Percentiles rank a stretch among this genome's conserved stretches.
These are phyloP conservation scores for Thryonomys swinderianus DNA, from an alignment of 2,113 vertebrate species.

Conservation along the genomic window DNA sequence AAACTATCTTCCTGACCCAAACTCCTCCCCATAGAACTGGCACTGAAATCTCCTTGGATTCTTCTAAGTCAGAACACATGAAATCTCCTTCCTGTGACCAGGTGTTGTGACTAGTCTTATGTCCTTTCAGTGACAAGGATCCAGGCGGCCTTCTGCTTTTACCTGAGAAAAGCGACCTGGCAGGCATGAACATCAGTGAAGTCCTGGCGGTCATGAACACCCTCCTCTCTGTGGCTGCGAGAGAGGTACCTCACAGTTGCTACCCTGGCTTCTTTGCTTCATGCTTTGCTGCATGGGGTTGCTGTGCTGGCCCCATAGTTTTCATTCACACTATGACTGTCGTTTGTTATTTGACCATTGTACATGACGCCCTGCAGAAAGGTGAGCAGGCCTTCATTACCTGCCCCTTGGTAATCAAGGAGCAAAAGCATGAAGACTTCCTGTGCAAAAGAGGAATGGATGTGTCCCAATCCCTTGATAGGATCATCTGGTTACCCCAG, in stretches of 20 bases:
- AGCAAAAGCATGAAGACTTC: neutral
- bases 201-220: slow-evolving; percentile 94
- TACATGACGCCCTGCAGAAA: neutral
- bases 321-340: neutral
- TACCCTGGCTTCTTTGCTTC: neutral
- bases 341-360: neutral
- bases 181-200: slow-evolving; percentile 90
- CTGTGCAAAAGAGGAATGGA: neutral
- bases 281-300: neutral
- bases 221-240: slow-evolving; percentile 91
- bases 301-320: neutral
- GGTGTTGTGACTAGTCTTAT: slow-evolving; percentile 1
- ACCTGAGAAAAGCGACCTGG: slow-evolving; percentile 92
- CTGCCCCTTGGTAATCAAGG: neutral
- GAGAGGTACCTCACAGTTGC: slow-evolving; percentile 88
- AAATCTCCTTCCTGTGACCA: neutral
- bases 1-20: neutral
- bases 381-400: neutral
- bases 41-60: neutral
- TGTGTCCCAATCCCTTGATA: neutral
- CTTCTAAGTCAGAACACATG: neutral
- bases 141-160: slow-evolving; percentile 94
- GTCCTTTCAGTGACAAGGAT: slow-evolving; percentile 91
- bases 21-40: neutral
- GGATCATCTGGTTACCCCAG: neutral